Evolutionary conservation across 2,797 vertebrate species (phyloP).

Genomic region (Potorous gilbertii): DNA sequence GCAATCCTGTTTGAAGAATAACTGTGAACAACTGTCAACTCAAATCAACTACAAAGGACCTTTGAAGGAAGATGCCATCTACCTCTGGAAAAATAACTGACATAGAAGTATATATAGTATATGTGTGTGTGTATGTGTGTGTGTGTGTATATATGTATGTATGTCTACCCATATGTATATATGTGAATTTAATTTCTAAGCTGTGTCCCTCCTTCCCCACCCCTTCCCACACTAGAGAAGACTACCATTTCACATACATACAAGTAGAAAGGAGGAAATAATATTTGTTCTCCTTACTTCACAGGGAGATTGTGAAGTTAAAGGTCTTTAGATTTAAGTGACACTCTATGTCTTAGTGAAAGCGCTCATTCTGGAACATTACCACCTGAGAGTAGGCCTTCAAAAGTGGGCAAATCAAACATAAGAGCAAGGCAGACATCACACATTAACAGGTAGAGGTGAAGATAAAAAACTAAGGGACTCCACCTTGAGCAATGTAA

Average conservation of each 20-base stretch:
- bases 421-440: neutral
- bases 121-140: no score
- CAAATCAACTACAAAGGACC: no score
- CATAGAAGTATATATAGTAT: neutral
- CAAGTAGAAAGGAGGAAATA: neutral
- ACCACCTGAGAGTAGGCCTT: conserved; percentile 2
- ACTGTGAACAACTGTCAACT: neutral
- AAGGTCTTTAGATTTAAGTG: neutral
- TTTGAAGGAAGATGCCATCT: neutral
- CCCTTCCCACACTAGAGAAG: neutral
- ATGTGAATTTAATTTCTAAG: neutral
- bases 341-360: neutral
- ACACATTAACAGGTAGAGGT: neutral
- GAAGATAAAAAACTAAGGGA: neutral
- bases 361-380: neutral
- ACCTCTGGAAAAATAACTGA: neutral
- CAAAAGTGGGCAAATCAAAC: neutral
- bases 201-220: neutral
- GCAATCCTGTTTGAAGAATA: neutral
- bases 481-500: neutral
- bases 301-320: neutral
- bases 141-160: neutral
- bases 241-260: neutral
- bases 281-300: neutral
- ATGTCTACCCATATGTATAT: neutral